Conservation (phyloP, 2,113 vertebrate genomes). For the Cyanoderma ruficeps region DNA sequence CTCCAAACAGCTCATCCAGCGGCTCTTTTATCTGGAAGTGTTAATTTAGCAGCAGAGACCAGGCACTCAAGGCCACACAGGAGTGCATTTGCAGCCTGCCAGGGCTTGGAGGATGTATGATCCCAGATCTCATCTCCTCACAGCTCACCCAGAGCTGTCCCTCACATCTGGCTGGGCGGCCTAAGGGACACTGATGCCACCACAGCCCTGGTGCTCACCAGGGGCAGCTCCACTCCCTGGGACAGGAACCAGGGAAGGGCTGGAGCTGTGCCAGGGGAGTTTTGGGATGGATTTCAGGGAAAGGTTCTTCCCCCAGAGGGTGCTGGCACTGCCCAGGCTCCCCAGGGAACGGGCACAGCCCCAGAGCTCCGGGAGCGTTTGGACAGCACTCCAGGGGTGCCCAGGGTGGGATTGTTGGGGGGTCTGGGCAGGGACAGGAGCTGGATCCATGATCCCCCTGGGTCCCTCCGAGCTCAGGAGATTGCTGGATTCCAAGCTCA, state of each 20-base stretch:
- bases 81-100: background rate
- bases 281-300: accelerated
- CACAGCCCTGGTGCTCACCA: background rate
- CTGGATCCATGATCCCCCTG: background rate
- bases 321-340: background rate
- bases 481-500: background rate
- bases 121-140: background rate
- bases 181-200: background rate
- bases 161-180: background rate
- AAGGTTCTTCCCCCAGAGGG: background rate
- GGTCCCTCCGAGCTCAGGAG: background rate
- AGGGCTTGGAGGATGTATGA: background rate
- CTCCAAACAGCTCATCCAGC: background rate
- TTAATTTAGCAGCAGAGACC: background rate
- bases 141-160: background rate
- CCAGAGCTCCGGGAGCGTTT: background rate
- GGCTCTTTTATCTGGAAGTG: background rate
- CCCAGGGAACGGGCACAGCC: background rate
- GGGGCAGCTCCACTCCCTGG: background rate
- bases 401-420: background rate
- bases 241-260: background rate
- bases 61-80: background rate
- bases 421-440: accelerated
- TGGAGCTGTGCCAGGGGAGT: background rate
- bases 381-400: background rate